Evolutionary conservation across 2,888 invertebrate genomes (phyloP), one percentile per base, ranked within the genome.

Genomic region (Capitulum mitella): DNA sequence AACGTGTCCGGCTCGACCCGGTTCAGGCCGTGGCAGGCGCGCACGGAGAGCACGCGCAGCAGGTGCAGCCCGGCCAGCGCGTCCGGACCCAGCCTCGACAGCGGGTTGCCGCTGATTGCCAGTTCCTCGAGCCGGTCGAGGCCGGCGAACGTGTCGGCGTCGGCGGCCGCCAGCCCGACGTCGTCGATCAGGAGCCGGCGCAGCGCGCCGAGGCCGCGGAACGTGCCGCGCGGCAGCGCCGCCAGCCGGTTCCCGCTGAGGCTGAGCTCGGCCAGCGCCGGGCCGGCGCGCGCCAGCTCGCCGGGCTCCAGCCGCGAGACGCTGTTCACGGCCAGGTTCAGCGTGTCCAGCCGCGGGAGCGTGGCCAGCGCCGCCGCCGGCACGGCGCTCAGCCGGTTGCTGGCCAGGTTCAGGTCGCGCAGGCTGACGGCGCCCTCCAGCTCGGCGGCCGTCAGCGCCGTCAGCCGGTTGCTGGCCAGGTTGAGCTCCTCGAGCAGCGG

Each of bases 1-100:
- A 94, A 93, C 78, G 93, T 92, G 85, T 93, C 87, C 37, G 91
- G 89, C 86, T 93, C 92, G 83, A 94, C 90, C 84, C 87, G 89
- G 81, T 88, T 88, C 82, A 94, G 84, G 82, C 89, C 88, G 83
- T 90, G 90, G 83, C 92, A 88, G 83, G 90, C 89, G 86, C 90
- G 90, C 84, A 94, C 87, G 85, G 91, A 91, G 84, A 94, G 88
- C 85, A 89, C 90, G 84, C 90, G 90, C 83, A 94, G 88, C 86
- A 92, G 92, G 85, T 93, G 93, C 80, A 96, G 89, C 85, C 93
- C 94, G 84, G 92, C 89, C 84, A 95, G 93, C 81, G 93, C 93
- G 79, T 92, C 90, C 29, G 92, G 89, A 81, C 91, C 90, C 83
- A 94, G 87, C 83, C 89, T 88, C 83, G 88, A 88, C 83, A 94